Conservation (phyloP, 2,113 vertebrate genomes). For the Rutilus rutilus region DNA sequence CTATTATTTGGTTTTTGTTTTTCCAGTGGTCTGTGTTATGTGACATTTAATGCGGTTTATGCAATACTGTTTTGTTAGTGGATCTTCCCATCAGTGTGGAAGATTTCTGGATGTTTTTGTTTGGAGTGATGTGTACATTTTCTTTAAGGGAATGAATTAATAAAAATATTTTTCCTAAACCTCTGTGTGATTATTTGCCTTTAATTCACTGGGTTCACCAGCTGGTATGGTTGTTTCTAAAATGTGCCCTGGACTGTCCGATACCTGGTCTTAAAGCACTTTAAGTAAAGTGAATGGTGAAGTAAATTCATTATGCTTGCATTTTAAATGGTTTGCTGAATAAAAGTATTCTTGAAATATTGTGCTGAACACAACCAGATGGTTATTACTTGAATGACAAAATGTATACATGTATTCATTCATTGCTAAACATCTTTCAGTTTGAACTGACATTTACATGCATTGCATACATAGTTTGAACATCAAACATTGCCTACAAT, state of each 20-base stretch:
- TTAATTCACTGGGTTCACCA: neutral
- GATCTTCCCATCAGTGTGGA: slow-evolving; percentile 60
- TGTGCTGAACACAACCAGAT: neutral
- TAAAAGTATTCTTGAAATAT: neutral
- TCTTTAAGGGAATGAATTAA: slow-evolving; percentile 49
- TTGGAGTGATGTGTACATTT: slow-evolving; percentile 66
- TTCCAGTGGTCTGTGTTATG: slow-evolving; percentile 28
- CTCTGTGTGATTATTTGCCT: neutral
- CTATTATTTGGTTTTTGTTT: slow-evolving; percentile 20
- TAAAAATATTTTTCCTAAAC: slow-evolving; percentile 48
- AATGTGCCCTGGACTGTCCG: neutral
- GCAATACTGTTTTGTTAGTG: slow-evolving; percentile 66
- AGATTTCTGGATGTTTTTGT: slow-evolving; percentile 55
- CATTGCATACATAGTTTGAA: neutral
- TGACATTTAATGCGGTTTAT: slow-evolving; percentile 52
- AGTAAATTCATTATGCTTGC: neutral
- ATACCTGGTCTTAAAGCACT: neutral
- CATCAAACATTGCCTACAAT: neutral
- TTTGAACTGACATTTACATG: neutral
- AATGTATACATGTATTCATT: neutral
- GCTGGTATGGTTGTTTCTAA: neutral
- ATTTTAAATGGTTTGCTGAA: neutral
- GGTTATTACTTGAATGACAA: neutral
- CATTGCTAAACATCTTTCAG: neutral
- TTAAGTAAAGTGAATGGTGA: too few relatives aligned